A percentile compares a stretch with the other conserved stretches of the same genome.
phyloP scores from a whole-genome alignment of 2,888 invertebrate genomes.

The Caenorhabditis afra region DNA sequence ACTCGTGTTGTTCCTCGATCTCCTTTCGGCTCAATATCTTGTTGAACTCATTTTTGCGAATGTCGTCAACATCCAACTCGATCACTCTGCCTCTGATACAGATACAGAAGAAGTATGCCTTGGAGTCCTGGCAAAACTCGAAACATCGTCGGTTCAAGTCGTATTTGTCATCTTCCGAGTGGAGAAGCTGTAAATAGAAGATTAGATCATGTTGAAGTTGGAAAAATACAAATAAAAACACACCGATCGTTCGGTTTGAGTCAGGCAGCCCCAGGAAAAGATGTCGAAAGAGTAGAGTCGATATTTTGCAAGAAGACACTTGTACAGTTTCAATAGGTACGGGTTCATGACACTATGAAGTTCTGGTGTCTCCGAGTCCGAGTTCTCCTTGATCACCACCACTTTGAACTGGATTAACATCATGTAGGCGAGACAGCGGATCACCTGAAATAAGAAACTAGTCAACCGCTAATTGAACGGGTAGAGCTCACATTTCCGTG shows the following conservation, averaged over 20 bases:
- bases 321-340: conserved; percentile 38
- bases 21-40: conserved; percentile 3
- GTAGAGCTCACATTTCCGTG: conserved; percentile 56
- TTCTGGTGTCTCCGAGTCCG: neutral
- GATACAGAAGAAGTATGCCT: conserved; percentile 46
- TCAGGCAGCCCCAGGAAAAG: neutral
- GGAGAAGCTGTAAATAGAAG: conserved; percentile 12
- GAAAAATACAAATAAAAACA: neutral
- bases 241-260: too few species aligned
- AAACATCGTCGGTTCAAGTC: conserved; percentile 31
- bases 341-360: conserved; percentile 4
- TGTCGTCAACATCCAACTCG: neutral
- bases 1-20: conserved; percentile 25
- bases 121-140: conserved; percentile 17
- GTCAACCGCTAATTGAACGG: too few species aligned
- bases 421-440: conserved; percentile 47
- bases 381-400: conserved; percentile 4
- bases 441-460: conserved; percentile 47
- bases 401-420: conserved; percentile 40
- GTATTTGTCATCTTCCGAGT: neutral
- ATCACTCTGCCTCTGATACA: conserved; percentile 32
- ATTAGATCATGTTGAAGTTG: neutral
- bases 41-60: neutral
- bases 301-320: conserved; percentile 33
- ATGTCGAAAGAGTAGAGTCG: conserved; percentile 33